These are phyloP conservation scores for Drosophila watanabei DNA, from an alignment of 1,140 invertebrate genomes.

Conservation along the genomic window DNA sequence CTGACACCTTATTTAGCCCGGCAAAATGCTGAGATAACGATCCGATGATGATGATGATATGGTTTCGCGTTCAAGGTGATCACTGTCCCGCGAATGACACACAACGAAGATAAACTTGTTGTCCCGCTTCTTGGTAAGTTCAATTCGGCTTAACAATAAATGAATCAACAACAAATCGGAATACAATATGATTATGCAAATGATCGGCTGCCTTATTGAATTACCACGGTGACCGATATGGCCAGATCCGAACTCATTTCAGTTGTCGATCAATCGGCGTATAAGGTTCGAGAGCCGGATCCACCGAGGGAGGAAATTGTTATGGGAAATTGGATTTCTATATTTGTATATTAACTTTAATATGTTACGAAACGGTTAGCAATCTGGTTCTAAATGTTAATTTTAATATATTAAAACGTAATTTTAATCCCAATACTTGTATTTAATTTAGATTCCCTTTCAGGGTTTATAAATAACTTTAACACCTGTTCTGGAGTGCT, in stretches of 20 bases:
- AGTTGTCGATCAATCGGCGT: slow-evolving; percentile 23
- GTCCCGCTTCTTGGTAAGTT: slow-evolving; percentile 52
- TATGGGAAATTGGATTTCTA: slow-evolving; percentile 35
- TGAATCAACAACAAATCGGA: slow-evolving; percentile 61
- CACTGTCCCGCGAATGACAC: slow-evolving; percentile 54
- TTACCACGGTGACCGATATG: slow-evolving; percentile 25
- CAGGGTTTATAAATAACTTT: neutral
- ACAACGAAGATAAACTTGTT: slow-evolving; percentile 57
- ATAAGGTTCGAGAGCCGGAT: slow-evolving; percentile 6
- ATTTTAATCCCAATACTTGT: no score
- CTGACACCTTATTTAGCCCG: slow-evolving; percentile 53
- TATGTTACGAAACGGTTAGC: neutral
- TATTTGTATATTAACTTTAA: slow-evolving; percentile 1
- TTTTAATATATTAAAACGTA: neutral
- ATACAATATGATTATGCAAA: slow-evolving; percentile 71
- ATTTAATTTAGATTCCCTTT: neutral
- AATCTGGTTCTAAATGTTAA: neutral
- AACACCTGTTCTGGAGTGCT: slow-evolving; percentile 6
- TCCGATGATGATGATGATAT: slow-evolving; percentile 39
- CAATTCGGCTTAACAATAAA: slow-evolving; percentile 51
- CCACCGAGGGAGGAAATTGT: slow-evolving; percentile 35
- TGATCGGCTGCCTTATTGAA: slow-evolving; percentile 42
- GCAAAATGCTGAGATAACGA: slow-evolving; percentile 44
- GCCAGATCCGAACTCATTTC: slow-evolving; percentile 34
- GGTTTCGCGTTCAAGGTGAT: slow-evolving; percentile 14